Evolutionary conservation across 2,113 vertebrate species (phyloP), one percentile per base, ranked within the genome.

Genomic region (Aptenodytes forsteri): DNA sequence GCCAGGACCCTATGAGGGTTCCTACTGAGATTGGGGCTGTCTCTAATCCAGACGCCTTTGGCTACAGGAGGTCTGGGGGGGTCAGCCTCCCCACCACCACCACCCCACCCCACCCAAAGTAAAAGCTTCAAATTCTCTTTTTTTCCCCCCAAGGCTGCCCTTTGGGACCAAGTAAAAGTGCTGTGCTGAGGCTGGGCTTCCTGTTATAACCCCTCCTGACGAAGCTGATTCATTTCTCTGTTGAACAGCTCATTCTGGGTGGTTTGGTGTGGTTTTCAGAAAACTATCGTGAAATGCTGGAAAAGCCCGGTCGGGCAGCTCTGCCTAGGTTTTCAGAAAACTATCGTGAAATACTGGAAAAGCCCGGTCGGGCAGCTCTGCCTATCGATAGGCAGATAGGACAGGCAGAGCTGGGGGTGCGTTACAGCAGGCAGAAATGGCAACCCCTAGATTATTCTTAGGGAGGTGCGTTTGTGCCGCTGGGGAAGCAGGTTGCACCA

Each of bases 141-240:
- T 12, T 23, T 12, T 5, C 1, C 36, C 3, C 7, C 36, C 9
- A 10, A 50, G 23, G 18, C 25, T 72, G 44, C 26, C 34, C 34
- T 50, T 34, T 56, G 40, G 52, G 50, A 46, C 26, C 10, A 40
- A 59, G 50, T 6, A 0, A 50, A 87, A 75, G 36, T 1, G 1
- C 26, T 1, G 12, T 40, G 61, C 38, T 1, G 2, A 54, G 47
- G 40, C 50, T 6, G 4, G 30, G 16, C 29, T 79, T 72, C 56
- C 27, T 7, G 3, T n/a, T 20, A n/a, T 20, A n/a, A 23, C 22
- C 34, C 47, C 36, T 75, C 65, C 34, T 0, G 0, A 1, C 0
- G 3, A 22, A 83, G 16, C 29, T 23, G 64, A 59, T 49, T 32
- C 3, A 49, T 38, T 34, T 58, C 38, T 36, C 16, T 1, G 3